Evolutionary conservation across 2,888 invertebrate species (phyloP).

Genomic region (Chrysodeixis includens): DNA sequence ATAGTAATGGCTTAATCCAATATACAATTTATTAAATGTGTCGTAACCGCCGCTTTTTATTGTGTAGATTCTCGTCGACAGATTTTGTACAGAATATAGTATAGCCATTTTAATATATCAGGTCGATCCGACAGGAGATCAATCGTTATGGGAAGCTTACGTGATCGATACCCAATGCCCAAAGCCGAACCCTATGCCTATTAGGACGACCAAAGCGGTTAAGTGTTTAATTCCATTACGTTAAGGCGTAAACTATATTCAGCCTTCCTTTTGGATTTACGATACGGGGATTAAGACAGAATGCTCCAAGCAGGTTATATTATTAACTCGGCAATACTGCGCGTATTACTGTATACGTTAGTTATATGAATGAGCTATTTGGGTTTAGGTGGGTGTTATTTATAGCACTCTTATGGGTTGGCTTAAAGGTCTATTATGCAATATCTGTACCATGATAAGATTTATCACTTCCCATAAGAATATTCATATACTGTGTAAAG

Average conservation of each 20-base stretch:
- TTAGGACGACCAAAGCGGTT: no score
- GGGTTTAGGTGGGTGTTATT: neutral
- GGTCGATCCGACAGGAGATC: no score
- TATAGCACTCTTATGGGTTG: neutral
- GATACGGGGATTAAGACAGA: neutral
- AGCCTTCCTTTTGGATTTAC: no score
- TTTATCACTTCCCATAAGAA: neutral
- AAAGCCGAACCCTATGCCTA: no score
- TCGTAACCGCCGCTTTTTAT: neutral
- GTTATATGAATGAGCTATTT: neutral
- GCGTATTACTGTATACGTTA: no score
- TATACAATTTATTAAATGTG: neutral
- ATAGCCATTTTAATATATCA: no score
- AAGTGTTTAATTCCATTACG: no score
- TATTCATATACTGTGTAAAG: neutral
- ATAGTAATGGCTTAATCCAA: neutral
- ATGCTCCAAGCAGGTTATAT: no score
- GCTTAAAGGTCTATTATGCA: neutral
- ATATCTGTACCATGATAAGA: neutral
- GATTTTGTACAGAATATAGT: neutral
- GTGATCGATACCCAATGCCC: no score
- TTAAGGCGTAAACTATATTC: no score
- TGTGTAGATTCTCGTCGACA: neutral
- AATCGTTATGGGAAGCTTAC: no score
- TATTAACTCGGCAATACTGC: neutral